phyloP scores from a whole-genome alignment of 1,140 invertebrate species.

The Riptortus pedestris region DNA sequence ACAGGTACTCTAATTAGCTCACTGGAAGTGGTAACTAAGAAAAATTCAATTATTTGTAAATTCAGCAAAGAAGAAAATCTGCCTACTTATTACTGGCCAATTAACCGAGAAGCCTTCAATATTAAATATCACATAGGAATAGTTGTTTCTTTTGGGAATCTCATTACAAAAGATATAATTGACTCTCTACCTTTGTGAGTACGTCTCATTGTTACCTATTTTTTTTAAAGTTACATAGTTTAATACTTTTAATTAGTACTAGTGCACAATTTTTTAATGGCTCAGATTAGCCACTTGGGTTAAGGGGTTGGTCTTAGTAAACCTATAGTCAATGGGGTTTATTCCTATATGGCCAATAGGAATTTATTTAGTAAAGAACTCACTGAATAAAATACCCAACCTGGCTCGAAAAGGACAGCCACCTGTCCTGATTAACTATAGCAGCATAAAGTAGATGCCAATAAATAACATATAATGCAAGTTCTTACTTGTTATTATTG shows the following conservation, averaged over 20 bases:
- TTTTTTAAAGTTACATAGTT: slow-evolving; percentile 20
- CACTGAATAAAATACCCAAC: too few species aligned
- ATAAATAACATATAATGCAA: too few species aligned
- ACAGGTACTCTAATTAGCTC: slow-evolving; percentile 36
- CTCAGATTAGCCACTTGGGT: too few species aligned
- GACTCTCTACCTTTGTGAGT: slow-evolving; percentile 51
- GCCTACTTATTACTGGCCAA: slow-evolving; percentile 46
- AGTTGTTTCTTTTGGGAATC: slow-evolving; percentile 60
- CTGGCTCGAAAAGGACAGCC: too few species aligned
- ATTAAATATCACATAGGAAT: slow-evolving; percentile 51
- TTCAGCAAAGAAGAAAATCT: slow-evolving; percentile 44
- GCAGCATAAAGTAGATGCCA: too few species aligned
- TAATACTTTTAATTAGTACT: not conserved
- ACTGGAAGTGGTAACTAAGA: slow-evolving; percentile 50
- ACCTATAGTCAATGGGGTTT: too few species aligned
- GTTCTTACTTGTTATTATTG: too few species aligned
- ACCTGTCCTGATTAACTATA: too few species aligned
- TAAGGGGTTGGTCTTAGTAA: too few species aligned
- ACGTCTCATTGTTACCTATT: too few species aligned
- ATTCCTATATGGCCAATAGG: too few species aligned
- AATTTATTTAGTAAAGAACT: too few species aligned
- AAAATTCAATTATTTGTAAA: slow-evolving; percentile 42
- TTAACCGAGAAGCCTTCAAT: slow-evolving; percentile 30
- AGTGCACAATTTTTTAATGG: not conserved
- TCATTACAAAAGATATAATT: slow-evolving; percentile 54